These are phyloP conservation scores for Anarrhichthys ocellatus DNA, from an alignment of 2,113 vertebrate species.

Conservation along the genomic window DNA sequence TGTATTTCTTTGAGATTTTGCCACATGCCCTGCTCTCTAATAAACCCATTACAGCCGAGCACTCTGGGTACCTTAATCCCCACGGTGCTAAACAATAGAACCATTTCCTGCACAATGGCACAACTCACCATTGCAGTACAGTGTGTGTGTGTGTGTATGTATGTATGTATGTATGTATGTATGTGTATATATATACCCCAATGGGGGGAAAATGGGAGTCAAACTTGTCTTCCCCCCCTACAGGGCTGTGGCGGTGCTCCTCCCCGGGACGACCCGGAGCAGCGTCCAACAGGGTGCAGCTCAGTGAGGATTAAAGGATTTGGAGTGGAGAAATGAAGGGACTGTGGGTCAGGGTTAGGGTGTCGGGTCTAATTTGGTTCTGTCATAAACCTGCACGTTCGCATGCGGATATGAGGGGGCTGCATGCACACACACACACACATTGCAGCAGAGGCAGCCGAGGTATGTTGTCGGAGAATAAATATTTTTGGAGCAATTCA, in stretches of 20 bases:
- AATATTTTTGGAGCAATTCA: conserved; percentile 17
- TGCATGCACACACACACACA: conserved; percentile 19
- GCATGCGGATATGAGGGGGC: conserved; percentile 14
- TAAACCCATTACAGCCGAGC: conserved; percentile 35
- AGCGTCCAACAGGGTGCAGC: conserved; percentile 6
- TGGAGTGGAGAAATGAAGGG: conserved; percentile 18
- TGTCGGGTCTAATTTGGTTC: conserved; percentile 40
- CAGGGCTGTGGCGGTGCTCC: background rate
- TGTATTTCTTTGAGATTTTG: conserved; percentile 20
- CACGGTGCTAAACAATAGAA: conserved; percentile 46
- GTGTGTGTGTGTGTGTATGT: background rate
- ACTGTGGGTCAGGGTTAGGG: conserved; percentile 28
- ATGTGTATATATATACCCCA: background rate
- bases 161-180: background rate
- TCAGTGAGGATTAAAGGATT: conserved; percentile 44
- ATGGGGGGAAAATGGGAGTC: conserved; percentile 3
- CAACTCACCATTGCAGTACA: background rate
- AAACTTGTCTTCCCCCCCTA: background rate
- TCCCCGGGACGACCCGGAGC: background rate
- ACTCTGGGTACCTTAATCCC: conserved; percentile 46
- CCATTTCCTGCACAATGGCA: conserved; percentile 34
- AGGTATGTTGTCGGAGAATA: conserved; percentile 8
- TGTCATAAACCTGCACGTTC: conserved; percentile 25
- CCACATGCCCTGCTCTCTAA: conserved; percentile 25
- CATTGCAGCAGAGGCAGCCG: conserved; percentile 40